phyloP scores from a whole-genome alignment of 2,113 vertebrate genomes.

The Marmota flaviventris region DNA sequence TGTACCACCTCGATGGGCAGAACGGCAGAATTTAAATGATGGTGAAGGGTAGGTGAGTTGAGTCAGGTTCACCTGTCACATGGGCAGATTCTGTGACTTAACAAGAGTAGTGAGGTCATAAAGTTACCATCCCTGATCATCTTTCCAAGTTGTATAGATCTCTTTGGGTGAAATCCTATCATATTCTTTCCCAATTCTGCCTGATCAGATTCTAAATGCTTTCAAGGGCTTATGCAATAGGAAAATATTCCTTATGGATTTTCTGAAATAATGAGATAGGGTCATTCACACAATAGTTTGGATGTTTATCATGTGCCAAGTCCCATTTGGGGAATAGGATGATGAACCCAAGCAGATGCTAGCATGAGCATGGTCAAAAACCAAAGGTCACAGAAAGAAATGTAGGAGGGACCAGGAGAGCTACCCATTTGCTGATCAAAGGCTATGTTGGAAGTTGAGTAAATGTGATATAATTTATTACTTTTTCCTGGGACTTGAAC shows the following conservation, averaged over 20 bases:
- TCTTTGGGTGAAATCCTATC: neutral
- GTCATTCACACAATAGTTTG: constrained; percentile 24
- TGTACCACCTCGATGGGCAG: too few species aligned
- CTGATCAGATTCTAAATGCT: constrained; percentile 6
- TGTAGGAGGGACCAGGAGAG: neutral
- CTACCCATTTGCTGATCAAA: too few species aligned
- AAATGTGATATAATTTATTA: neutral
- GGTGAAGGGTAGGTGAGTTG: neutral
- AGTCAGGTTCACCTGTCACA: neutral
- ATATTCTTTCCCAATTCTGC: neutral
- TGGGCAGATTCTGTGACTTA: neutral
- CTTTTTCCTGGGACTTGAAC: too few species aligned
- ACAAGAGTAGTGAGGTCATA: neutral
- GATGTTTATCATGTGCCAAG: neutral
- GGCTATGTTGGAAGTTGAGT: neutral
- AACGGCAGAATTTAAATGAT: neutral
- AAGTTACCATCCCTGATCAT: neutral
- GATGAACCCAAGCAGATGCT: constrained; percentile 31
- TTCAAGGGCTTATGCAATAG: constrained; percentile 1
- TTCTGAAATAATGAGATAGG: constrained; percentile 24
- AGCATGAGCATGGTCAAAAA: neutral
- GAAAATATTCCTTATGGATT: neutral
- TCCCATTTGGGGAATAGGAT: neutral
- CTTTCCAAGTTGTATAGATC: constrained; percentile 19
- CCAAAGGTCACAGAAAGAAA: neutral